Base-by-base conservation (phyloP, 2,113 vertebrate species). In the Leuciscus idus region DNA sequence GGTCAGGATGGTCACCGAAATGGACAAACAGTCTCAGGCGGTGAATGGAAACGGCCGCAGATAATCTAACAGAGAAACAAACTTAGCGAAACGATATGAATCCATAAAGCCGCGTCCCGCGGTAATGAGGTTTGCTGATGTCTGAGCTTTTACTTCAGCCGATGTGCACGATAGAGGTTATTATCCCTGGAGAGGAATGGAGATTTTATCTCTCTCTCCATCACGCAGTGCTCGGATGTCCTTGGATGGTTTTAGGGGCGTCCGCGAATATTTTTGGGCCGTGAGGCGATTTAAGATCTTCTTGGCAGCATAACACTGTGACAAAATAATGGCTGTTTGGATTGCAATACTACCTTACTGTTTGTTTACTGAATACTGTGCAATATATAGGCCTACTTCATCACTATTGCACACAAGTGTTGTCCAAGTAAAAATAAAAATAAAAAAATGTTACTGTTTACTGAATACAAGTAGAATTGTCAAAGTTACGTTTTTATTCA, bases 71-170 rank as follows among this genome's bases (percentile, higher is more conserved):
- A 23, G 64, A 36, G 57, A 50, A 77, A 76, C 55, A 57, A 30
- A 80, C 12, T 36, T 78, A 78, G 64, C 13, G 61, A 80, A 85
- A 72, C 68, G 62, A 81, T 72, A 59, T 78, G 85, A 68, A 86
- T 70, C 70, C 77, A 81, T 70, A 61, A 76, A 76, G 68, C 84
- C 4, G 55, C 4, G 17, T 76, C 62, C 26, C 36, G 4, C 62
- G 8, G 36, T 87, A 91, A 91, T 91, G 90, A 93, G 85, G 91
- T 91, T 85, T 89, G 91, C 93, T 92, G 90, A 92, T 91, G 81
- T 91, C 87, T 91, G 89, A 73, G 84, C 64, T 83, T 91, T 87
- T 80, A 62, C 77, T 88, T 79, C 81, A 76, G 68, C 84, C 88
- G 91, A 92, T 91, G 92, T 91, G 91, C 88, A 10, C 87, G 89